These are phyloP conservation scores for Polymixis flavicincta DNA, from an alignment of 2,888 invertebrate species.

Conservation along the genomic window DNA sequence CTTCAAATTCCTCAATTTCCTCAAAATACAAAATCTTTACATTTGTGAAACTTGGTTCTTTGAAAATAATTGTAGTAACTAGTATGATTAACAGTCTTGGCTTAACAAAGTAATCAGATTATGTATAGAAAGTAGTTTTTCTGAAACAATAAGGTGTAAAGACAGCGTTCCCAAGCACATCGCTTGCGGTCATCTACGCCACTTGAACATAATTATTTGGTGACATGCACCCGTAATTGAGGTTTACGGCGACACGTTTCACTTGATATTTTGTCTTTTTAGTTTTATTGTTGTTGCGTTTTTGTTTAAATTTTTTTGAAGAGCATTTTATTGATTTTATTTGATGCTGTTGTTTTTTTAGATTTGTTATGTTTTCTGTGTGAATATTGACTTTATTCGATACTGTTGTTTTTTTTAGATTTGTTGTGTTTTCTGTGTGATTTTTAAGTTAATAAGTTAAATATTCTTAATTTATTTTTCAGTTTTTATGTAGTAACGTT, in stretches of 20 bases:
- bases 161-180: constrained; percentile 62
- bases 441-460: no score
- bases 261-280: constrained; percentile 35
- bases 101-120: constrained; percentile 57
- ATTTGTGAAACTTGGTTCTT: constrained; percentile 8
- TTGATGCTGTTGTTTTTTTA: neutral
- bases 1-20: neutral
- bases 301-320: neutral
- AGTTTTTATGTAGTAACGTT: no score
- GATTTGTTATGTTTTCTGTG: no score
- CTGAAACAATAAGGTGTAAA: constrained; percentile 63
- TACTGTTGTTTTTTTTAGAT: no score
- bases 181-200: constrained; percentile 69
- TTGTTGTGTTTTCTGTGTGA: no score
- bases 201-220: constrained; percentile 76
- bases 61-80: constrained; percentile 7
- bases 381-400: no score
- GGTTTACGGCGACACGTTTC: constrained; percentile 56
- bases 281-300: neutral
- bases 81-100: constrained; percentile 15
- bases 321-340: neutral
- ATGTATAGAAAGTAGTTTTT: constrained; percentile 50
- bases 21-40: neutral
- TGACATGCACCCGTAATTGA: constrained; percentile 75
- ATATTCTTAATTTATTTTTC: no score